Evolutionary conservation across 2,797 vertebrate genomes (phyloP), one percentile per base, ranked within the genome.

Genomic region (Takifugu ocellatus): DNA sequence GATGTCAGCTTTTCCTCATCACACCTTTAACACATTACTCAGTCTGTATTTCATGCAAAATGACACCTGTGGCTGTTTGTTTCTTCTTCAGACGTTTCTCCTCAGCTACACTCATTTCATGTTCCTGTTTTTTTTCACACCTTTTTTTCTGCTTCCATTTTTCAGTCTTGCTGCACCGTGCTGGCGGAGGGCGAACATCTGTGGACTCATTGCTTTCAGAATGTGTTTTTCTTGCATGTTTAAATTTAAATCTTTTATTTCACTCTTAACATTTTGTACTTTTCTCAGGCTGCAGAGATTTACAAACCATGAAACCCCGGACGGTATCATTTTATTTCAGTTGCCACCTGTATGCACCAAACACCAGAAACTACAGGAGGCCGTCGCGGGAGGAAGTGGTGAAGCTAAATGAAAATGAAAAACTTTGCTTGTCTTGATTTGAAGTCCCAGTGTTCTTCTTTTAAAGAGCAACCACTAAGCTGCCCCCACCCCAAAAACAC

Each of bases 71-170:
- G 0, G 25, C 43, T 43, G 59, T 71, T 56, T 25, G 11, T 48
- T 21, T 48, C 9, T 25, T 59, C 4, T 0, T 31, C 50, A 14
- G 24, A 44, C 50, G 25, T 17, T 5, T 14, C n/a, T 46, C 6
- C 36, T 6, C 39, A 8, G 21, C 36, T 2, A 51, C 42, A 49
- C 29, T 2, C 8, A 27, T 57, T 1, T 42, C 1, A 5, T 78
- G 56, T 78, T 84, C 79, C 79, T 87, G 79, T 85, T 87, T 56
- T 66, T 73, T 74, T 79, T 88, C 79, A 78, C 84, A 84, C 79
- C 81, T 87, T 75, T 61, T 55, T 15, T 48, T 24, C 54, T 49
- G 11, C 21, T 24, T 24, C 27, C n/a, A 10, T 33, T 51, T 65
- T 25, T 65, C 58, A 65, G 2, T 24, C 25, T 2, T n/a, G 56